Evolutionary conservation across 1,140 invertebrate genomes (phyloP).

Genomic region (Heliconius hewitsoni): DNA sequence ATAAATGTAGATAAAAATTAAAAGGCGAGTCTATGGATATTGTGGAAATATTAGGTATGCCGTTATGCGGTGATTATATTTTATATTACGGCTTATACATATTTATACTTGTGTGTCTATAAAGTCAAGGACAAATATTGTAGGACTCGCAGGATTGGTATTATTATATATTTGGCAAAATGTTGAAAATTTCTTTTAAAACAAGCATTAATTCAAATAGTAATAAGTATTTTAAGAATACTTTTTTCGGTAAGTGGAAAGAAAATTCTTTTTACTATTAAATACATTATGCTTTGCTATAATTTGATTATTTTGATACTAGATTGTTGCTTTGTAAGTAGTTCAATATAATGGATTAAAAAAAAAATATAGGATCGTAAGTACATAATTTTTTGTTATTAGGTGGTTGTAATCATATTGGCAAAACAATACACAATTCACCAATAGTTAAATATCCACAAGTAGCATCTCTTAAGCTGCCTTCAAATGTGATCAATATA

Average conservation of each 20-base stretch:
- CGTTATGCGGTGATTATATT: slow-evolving; percentile 4
- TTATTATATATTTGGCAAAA: slow-evolving; percentile 10
- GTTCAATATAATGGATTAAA: background rate
- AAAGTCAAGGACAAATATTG: background rate
- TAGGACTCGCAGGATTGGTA: background rate
- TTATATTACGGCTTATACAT: background rate
- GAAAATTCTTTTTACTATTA: background rate
- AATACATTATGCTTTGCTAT: background rate
- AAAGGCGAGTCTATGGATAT: no score
- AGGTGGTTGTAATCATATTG: slow-evolving; percentile 49
- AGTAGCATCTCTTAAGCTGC: slow-evolving; percentile 66
- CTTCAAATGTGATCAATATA: slow-evolving; percentile 81
- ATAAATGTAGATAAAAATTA: background rate
- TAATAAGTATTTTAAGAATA: slow-evolving; percentile 20
- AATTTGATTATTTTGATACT: background rate
- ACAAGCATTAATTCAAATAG: slow-evolving; percentile 1
- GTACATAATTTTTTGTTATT: slow-evolving; percentile 4
- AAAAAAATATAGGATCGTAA: background rate
- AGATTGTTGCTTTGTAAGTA: slow-evolving; percentile 16
- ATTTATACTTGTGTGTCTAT: background rate
- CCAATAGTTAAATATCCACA: slow-evolving; percentile 64
- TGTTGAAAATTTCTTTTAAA: slow-evolving; percentile 25
- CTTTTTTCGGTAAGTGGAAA: slow-evolving; percentile 18
- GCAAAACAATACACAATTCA: slow-evolving; percentile 64
- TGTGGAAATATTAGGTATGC: background rate